Evolutionary conservation across 2,797 vertebrate genomes (phyloP), one percentile per base, ranked within the genome.

Genomic region (Hydrocynus forskahlii): DNA sequence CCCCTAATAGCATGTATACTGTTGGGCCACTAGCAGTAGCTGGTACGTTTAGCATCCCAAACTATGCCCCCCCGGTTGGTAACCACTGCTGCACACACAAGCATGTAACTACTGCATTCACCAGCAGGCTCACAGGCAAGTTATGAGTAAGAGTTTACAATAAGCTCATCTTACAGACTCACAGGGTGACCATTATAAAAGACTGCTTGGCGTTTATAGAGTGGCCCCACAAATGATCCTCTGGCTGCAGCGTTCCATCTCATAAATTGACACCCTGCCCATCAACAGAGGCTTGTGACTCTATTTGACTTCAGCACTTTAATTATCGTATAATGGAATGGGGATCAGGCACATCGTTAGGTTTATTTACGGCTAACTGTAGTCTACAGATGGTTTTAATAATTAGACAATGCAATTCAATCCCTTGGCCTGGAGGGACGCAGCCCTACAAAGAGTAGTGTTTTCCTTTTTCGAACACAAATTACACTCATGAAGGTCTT

Each of bases 91-190:
- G 16, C 5, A 40, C 16, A 50, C 35, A 0, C 16, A 16, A 48
- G 57, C 5, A 4, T 63, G 4, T 63, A 0, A 19, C 48, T 54
- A 52, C 38, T 23, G 8, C 4, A 38, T 73, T 72, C 29, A 64
- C 29, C 50, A 38, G 7, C 38, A 74, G 13, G 21, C 35, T 74
- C 12, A 45, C 21, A 25, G 54, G 19, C 21, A 21, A 59, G 57
- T 40, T 57, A 80, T 29, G 21, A 70, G 67, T 7, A 4, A 43
- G 38, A 43, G 19, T 67, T 67, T 69, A 69, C 67, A 69, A n/a
- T 71, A 71, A 54, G 23, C 48, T 72, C 48, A 35, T 72, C 69
- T 38, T 55, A 72, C 48, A 71, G 48, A 19, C 35, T 54, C 69
- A 25, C 48, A 52, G 29, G 23, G 16, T 55, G 25, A 35, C 69